Evolutionary conservation across 2,888 invertebrate species (phyloP), one percentile per base, ranked within the genome.

Genomic region (Lomographa bimaculata): DNA sequence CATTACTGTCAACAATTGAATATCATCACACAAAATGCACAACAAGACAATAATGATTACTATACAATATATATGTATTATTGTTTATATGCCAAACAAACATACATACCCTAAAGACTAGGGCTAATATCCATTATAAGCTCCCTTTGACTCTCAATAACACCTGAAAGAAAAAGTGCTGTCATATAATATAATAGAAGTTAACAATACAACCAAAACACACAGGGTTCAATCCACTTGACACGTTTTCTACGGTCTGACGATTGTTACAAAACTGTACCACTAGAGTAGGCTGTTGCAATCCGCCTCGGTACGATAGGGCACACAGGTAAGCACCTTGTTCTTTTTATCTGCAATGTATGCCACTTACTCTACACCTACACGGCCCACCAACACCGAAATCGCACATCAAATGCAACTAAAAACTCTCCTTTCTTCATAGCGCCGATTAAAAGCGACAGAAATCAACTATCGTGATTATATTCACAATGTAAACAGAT

Each of bases 241-340:
- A 86, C 87, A 89, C 84, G 73, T 73, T 85, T 87, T 84, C 80
- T 74, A 85, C 84, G 89, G 73, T 86, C 85, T 77, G 79, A 73
- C 78, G 82, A 78, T 66, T 74, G 71, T 89, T 89, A 82, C 87
- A 85, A 89, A 87, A 87, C 76, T 71, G 46, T 49, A 69, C 70
- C 69, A 71, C 73, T 66, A 67, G 60, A 50, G 50, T 23, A 32
- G 37, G 54, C 67, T 73, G 66, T 73, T 67, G 73, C 69, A 74
- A 79, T 55, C 33, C 43, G 33, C 28, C 36, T 52, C 56, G 48
- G 52, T 49, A 51, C 29, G 44, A 43, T 34, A 42, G 21, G 45
- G 28, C 28, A 35, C 19, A 35, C 24, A 14, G 28, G 8, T 27
- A 26, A 11, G 12, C 20, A 7, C 28, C 37, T 42, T 37, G 29